These are phyloP conservation scores for Syngnathus scovelli DNA, from an alignment of 2,113 vertebrate genomes.

Conservation along the genomic window DNA sequence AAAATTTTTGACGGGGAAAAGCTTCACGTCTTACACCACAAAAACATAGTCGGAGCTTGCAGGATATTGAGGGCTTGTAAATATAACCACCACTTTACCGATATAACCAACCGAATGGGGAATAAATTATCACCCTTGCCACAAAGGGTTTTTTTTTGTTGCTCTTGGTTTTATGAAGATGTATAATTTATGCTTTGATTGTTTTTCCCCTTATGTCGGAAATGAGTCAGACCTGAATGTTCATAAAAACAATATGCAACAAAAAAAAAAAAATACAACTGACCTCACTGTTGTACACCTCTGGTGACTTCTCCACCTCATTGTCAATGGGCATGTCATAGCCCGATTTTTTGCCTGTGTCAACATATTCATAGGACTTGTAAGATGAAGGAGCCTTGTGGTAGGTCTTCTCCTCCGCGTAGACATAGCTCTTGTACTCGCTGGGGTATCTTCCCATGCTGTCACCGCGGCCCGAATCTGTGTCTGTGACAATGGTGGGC, in stretches of 20 bases:
- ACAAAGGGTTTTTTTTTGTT: not conserved
- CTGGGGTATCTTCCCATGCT: slow-evolving; percentile 60
- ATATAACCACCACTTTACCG: not conserved
- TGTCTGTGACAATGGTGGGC: slow-evolving; percentile 51
- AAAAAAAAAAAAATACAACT: not conserved
- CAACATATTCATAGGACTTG: slow-evolving; percentile 63
- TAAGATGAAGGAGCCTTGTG: slow-evolving; percentile 59
- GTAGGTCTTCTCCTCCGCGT: slow-evolving; percentile 60
- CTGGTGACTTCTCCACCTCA: slow-evolving; percentile 66
- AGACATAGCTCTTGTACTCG: slow-evolving; percentile 66
- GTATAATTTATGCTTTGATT: not conserved
- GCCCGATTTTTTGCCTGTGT: slow-evolving; percentile 53
- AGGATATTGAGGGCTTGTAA: not conserved
- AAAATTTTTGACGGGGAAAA: not conserved
- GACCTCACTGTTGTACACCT: slow-evolving; percentile 64
- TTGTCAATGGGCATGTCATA: slow-evolving; percentile 49
- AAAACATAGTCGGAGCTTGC: not conserved
- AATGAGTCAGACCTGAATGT: not conserved
- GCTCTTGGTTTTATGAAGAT: not conserved
- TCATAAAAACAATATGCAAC: not conserved
- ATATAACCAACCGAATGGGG: not conserved
- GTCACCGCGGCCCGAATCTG: slow-evolving; percentile 62
- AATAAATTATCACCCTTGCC: not conserved
- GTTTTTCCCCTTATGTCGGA: not conserved
- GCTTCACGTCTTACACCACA: not conserved